Base-by-base conservation (phyloP, 2,113 vertebrate genomes). In the Petrocephalus microphthalmus region DNA sequence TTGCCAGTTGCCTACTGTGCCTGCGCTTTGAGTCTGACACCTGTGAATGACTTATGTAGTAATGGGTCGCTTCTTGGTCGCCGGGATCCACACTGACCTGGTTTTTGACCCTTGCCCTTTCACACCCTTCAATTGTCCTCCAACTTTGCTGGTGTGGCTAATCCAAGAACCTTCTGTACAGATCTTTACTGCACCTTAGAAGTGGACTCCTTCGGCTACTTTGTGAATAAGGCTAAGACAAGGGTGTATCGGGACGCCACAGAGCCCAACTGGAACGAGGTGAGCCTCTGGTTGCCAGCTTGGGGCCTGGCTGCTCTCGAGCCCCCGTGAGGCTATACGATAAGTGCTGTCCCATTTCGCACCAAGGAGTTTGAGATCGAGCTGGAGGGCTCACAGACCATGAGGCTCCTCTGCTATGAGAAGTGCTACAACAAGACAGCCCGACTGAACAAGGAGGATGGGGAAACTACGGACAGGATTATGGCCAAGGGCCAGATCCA, bases 191-290 rank as follows among this genome's bases (percentile, higher is more conserved):
- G 98, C 92, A 98, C 97, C 0, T 94, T 99, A 88, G 98, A 99
- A 92, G 97, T 99, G 92, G 98, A 99, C 91, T 98, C 98, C 56
- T 99, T 97, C 2, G 98, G 98, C 7, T 99, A 99, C 94, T 99
- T 99, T 33, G 98, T 99, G 93, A 99, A 99, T 94, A 99, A 99
- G 94, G 98, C 98, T 45, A 98, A 98, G 93, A 99, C 98, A 0
- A 95, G 98, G 0, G 97, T 98, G 86, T 97, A 98, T 94, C 94
- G 97, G 91, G 97, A 99, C 92, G 98, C 97, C 0, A 95, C 96
- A 0, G 97, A 98, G 91, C 98, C 98, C 78, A 98, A 95, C 94
- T 99, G 98, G 98, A 99, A 98, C 0, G 98, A 99, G 97, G 98
- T 98, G 82, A 93, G 96, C 84, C 60, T 78, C 86, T 33, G 47